phyloP scores from a whole-genome alignment of 2,797 vertebrate species.

The Pseudochirops cupreus region DNA sequence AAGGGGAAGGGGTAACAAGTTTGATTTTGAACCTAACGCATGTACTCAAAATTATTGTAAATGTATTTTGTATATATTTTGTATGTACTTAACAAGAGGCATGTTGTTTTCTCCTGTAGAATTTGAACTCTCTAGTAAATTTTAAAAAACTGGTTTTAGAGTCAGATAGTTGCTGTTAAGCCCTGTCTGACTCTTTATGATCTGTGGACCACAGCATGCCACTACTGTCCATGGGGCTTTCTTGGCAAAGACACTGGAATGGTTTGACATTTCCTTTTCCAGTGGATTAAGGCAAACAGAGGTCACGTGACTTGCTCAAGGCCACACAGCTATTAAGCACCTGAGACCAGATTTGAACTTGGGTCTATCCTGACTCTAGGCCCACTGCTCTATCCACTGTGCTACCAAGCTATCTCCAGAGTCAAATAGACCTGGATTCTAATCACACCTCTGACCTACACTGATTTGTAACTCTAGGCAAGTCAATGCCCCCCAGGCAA shows the following conservation, averaged over 20 bases:
- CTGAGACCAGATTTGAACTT: neutral
- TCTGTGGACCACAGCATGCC: neutral
- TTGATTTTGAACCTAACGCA: neutral
- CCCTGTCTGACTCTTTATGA: neutral
- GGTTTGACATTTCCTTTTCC: neutral
- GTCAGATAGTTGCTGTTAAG: neutral
- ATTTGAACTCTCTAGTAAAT: neutral
- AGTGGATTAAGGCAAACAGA: neutral
- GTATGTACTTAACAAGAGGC: neutral
- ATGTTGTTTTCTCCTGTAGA: neutral
- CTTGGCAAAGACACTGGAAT: neutral
- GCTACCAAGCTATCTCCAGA: neutral
- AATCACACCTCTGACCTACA: neutral
- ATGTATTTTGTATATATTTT: neutral
- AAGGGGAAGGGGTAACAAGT: neutral
- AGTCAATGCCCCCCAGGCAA: neutral
- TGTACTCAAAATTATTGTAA: neutral
- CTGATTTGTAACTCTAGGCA: neutral
- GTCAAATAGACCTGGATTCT: neutral
- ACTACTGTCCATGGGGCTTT: neutral
- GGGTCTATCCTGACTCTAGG: neutral
- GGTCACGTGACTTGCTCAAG: neutral
- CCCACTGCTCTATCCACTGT: neutral
- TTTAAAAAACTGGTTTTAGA: neutral
- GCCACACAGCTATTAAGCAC: neutral